phyloP scores from a whole-genome alignment of 2,888 invertebrate genomes.

The Andricus quercusramuli region DNA sequence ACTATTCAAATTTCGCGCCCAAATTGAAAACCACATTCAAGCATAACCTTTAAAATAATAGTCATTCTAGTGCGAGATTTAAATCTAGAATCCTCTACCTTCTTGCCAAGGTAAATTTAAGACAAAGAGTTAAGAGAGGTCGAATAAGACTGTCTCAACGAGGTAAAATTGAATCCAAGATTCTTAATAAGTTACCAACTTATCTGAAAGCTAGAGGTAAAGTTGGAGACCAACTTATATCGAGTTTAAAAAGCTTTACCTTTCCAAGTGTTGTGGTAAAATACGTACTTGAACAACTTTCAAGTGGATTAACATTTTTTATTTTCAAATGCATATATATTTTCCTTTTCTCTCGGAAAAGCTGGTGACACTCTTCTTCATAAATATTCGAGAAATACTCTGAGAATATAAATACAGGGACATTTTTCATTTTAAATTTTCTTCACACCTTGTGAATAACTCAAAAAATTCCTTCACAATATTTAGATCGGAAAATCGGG shows the following conservation, averaged over 20 bases:
- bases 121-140: too few species aligned
- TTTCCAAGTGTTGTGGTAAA: too few species aligned
- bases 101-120: too few species aligned
- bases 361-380: neutral
- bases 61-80: neutral
- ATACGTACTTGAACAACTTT: neutral
- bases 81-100: neutral
- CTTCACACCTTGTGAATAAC: neutral
- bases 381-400: constrained; percentile 1
- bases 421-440: neutral
- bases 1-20: neutral
- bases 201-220: too few species aligned
- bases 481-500: neutral
- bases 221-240: too few species aligned
- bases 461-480: neutral
- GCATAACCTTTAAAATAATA: neutral
- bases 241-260: too few species aligned
- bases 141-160: too few species aligned
- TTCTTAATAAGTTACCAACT: too few species aligned
- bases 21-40: neutral
- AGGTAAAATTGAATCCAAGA: too few species aligned
- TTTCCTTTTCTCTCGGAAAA: neutral
- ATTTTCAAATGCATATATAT: neutral
- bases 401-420: neutral
- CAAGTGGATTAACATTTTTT: neutral